Base-by-base conservation (phyloP, 2,888 invertebrate genomes). In the Aquatica leii region DNA sequence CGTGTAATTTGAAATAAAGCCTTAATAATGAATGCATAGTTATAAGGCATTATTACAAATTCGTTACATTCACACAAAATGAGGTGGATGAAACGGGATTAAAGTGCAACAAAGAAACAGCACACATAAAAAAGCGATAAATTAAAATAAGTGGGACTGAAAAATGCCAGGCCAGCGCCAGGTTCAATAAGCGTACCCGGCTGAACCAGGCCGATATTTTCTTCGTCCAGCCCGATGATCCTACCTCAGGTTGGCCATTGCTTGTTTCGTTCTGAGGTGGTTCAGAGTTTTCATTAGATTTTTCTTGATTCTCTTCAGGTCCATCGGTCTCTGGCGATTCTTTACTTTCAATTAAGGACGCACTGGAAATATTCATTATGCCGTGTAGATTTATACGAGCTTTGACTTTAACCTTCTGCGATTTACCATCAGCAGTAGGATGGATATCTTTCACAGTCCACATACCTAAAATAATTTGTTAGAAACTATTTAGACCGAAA, bases 341-440 rank as follows among this genome's bases (percentile, higher is more conserved):
- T 75, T 89, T 90, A 76, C 91, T 92, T 76, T 94, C 93, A 40
- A 91, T 87, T 58, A 95, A 83, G 0, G 93, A 90, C 2, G 98
- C 98, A 56, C 92, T 92, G 9, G 92, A 89, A 18, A 98, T 89
- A 9, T 89, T 88, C 77, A 99, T 90, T 65, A 98, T 90, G 53
- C 99, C 98, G 80, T 99, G 93, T 52, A 93, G 86, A 84, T 98
- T 97, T 57, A 99, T 87, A 73, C 97, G 88, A 4, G 96, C 95
- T 84, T 98, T 98, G 2, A 99, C 91, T 83, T 98, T 98, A 0
- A 98, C 92, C 82, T 97, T 98, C 68, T 95, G 92, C n/a, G 92
- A 89, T 76, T 95, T 95, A 24, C 97, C 97, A 67, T 94, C 94
- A 0, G 92, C 82, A 21, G 90, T 92, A 2, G 98, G 94, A 73